A percentile compares a stretch with the other conserved stretches of the same genome.
Evolutionary conservation across 53 echinoderm and acorn worm genomes (phyloP).

Genomic region (Actinopyga echinites): DNA sequence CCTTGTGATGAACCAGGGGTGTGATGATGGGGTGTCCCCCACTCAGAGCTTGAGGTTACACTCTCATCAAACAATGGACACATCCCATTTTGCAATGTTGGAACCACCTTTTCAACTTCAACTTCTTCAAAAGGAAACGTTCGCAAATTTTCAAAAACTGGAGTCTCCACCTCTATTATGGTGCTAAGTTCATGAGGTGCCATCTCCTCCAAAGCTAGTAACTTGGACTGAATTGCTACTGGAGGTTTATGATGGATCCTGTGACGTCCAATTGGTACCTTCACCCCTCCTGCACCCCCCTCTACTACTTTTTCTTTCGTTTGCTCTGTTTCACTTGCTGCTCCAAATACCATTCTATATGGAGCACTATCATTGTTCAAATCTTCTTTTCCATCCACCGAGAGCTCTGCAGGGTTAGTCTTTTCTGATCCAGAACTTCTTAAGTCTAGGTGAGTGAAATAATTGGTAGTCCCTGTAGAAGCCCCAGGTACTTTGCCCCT

Average conservation of each 20-base stretch:
- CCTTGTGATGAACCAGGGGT: background rate
- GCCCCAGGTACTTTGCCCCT: conserved; percentile 17
- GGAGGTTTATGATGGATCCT: conserved; percentile 57
- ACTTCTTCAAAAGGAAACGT: background rate
- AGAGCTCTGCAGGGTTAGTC: background rate
- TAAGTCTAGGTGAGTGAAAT: conserved; percentile 23
- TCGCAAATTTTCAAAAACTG: conserved; percentile 32
- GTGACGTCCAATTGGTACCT: background rate
- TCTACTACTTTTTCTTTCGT: background rate
- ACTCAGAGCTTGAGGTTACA: background rate
- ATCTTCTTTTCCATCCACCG: too few relatives aligned
- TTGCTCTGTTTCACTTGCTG: background rate
- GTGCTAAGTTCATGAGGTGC: conserved; percentile 92
- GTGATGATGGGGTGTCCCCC: conserved; percentile 28
- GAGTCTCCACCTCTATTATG: conserved; percentile 80
- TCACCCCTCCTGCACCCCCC: background rate
- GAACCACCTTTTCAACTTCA: background rate
- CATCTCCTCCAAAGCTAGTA: conserved; percentile 48
- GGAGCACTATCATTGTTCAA: too few relatives aligned
- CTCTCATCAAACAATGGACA: too few relatives aligned
- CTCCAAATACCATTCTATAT: too few relatives aligned
- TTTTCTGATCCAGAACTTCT: background rate
- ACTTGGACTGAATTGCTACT: conserved; percentile 52
- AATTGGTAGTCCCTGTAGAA: background rate
- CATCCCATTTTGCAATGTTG: too few relatives aligned